Percentiles rank a stretch among this genome's conserved stretches.
phyloP scores from a whole-genome alignment of 2,113 vertebrate genomes.

The Polyodon spathula region DNA sequence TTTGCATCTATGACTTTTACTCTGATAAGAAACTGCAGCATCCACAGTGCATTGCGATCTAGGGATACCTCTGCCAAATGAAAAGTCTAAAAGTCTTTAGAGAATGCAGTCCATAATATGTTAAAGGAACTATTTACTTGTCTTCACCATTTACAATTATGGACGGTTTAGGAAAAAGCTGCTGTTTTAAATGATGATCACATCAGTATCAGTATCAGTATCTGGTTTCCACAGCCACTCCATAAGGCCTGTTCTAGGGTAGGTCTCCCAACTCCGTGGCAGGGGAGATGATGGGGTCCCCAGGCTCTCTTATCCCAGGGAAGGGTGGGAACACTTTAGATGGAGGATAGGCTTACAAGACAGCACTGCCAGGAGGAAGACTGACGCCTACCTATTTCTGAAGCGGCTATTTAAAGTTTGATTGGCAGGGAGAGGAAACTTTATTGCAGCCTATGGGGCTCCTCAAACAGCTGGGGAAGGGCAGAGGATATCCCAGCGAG shows the following conservation, averaged over 20 bases:
- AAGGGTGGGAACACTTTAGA: constrained; percentile 17
- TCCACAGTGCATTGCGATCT: no score
- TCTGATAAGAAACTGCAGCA: no score
- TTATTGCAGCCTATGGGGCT: constrained; percentile 17
- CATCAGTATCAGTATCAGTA: background rate
- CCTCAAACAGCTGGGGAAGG: constrained; percentile 25
- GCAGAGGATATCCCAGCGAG: constrained; percentile 6
- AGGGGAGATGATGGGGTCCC: constrained; percentile 14
- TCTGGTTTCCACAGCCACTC: background rate
- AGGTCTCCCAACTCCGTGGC: constrained; percentile 1
- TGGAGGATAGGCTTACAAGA: constrained; percentile 24
- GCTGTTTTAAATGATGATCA: background rate
- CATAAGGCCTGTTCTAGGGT: background rate
- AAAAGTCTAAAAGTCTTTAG: no score
- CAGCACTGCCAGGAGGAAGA: constrained; percentile 27
- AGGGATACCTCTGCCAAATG: no score
- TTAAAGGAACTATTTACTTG: no score
- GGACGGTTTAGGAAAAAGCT: no score
- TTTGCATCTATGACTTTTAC: no score
- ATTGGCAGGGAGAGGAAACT: constrained; percentile 34
- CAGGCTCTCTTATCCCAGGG: constrained; percentile 13
- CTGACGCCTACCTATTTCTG: constrained; percentile 56
- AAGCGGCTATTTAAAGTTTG: constrained; percentile 53
- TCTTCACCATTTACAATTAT: no score
- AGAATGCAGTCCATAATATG: no score